Conservation (phyloP, 2,797 vertebrate genomes). For the Eospalax fontanierii region DNA sequence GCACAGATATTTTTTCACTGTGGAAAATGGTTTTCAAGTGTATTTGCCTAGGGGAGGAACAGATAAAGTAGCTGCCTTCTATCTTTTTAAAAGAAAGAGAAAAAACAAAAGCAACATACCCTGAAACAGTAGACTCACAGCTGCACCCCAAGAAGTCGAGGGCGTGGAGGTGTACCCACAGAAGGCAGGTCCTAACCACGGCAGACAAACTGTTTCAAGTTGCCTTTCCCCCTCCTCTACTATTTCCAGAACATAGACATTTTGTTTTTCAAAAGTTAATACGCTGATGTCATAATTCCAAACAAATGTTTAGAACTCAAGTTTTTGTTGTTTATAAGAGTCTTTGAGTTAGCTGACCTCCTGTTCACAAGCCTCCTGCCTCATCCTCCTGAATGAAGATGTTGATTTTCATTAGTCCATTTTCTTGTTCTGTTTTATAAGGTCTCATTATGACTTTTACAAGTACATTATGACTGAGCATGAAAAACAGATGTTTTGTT, state of each 20-base stretch:
- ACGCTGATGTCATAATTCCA: constrained; percentile 4
- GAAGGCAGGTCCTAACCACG: background rate
- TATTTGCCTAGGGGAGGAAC: background rate
- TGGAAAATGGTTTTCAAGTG: constrained; percentile 5
- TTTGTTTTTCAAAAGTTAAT: constrained; percentile 51
- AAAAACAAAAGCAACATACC: background rate
- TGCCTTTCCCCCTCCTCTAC: background rate
- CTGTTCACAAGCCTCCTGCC: too few species aligned
- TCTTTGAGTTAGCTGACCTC: background rate
- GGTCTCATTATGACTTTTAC: constrained; percentile 17
- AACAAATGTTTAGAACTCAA: background rate
- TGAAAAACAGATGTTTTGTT: background rate
- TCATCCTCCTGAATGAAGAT: background rate
- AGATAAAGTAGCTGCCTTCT: background rate
- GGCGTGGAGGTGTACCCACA: background rate
- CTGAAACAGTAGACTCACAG: background rate
- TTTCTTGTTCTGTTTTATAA: constrained; percentile 17
- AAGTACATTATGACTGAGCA: background rate
- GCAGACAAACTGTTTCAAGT: background rate
- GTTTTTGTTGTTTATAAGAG: background rate
- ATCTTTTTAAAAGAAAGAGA: background rate
- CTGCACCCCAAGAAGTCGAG: background rate
- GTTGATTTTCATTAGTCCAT: background rate
- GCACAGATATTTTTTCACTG: background rate
- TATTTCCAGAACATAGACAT: background rate